phyloP scores from a whole-genome alignment of 2,888 invertebrate species.

The Embidobia sp. region DNA sequence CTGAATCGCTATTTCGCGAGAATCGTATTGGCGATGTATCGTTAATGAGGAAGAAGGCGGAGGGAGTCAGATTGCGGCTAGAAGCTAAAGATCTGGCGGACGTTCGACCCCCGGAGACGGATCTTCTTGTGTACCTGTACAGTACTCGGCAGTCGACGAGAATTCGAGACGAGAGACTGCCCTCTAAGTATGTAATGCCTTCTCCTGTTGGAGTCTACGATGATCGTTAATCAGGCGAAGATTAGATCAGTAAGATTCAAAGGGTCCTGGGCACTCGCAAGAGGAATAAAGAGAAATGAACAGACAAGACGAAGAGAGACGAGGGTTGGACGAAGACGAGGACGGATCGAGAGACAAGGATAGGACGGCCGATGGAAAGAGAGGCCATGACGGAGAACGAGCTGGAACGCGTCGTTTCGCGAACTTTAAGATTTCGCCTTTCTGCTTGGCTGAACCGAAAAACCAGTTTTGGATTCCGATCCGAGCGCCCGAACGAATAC shows the following conservation, averaged over 20 bases:
- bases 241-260: constrained; percentile 76
- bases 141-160: constrained; percentile 68
- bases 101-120: constrained; percentile 68
- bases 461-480: constrained; percentile 65
- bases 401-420: constrained; percentile 67
- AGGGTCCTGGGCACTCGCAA: constrained; percentile 71
- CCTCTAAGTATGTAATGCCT: constrained; percentile 62
- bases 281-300: constrained; percentile 63
- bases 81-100: constrained; percentile 68
- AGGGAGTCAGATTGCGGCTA: constrained; percentile 68
- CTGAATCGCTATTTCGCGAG: constrained; percentile 63
- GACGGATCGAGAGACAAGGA: constrained; percentile 33
- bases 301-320: constrained; percentile 43
- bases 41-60: constrained; percentile 70
- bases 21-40: constrained; percentile 66
- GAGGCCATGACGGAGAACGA: constrained; percentile 41
- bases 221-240: constrained; percentile 78
- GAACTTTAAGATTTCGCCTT: constrained; percentile 68
- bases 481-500: constrained; percentile 24
- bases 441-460: constrained; percentile 62
- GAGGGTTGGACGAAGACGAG: constrained; percentile 49
- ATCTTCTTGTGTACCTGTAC: constrained; percentile 65
- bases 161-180: constrained; percentile 68
- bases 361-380: constrained; percentile 37
- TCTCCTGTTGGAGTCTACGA: constrained; percentile 67